Conservation (phyloP, 2,888 invertebrate species). For the Chromoteleia sp. region DNA sequence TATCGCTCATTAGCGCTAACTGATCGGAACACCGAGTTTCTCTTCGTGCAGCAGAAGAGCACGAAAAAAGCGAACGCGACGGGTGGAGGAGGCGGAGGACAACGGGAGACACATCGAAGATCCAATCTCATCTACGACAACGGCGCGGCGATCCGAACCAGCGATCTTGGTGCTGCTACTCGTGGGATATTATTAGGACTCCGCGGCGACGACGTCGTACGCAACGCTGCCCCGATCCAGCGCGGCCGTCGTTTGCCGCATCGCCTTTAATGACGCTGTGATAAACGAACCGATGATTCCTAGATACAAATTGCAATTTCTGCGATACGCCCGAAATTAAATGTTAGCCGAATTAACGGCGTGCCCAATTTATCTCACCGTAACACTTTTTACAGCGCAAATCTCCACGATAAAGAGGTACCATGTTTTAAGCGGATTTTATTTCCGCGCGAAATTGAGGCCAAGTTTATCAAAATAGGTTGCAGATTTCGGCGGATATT, state of each 20-base stretch:
- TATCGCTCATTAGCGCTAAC: slow-evolving; percentile 79
- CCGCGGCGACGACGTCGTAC: slow-evolving; percentile 5
- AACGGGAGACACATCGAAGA: slow-evolving; percentile 47
- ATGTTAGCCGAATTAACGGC: slow-evolving; percentile 16
- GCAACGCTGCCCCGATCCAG: background rate
- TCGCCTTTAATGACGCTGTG: slow-evolving; percentile 27
- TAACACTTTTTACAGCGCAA: slow-evolving; percentile 18
- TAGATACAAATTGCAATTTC: slow-evolving; percentile 27
- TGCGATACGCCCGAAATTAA: slow-evolving; percentile 23
- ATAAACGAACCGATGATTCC: slow-evolving; percentile 22
- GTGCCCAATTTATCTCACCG: slow-evolving; percentile 1
- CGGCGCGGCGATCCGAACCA: slow-evolving; percentile 30
- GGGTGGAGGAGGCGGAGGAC: slow-evolving; percentile 20
- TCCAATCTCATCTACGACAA: slow-evolving; percentile 61
- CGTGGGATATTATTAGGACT: slow-evolving; percentile 61
- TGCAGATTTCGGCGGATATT: slow-evolving; percentile 11
- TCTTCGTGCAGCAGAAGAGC: slow-evolving; percentile 39
- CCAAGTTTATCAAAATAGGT: slow-evolving; percentile 21
- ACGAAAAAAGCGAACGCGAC: slow-evolving; percentile 28
- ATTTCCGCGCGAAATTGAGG: too few relatives aligned
- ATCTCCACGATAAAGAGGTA: background rate
- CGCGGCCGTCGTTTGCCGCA: slow-evolving; percentile 7
- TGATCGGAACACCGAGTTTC: slow-evolving; percentile 74
- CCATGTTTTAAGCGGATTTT: background rate
- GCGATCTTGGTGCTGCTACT: slow-evolving; percentile 47